phyloP scores from a whole-genome alignment of 2,797 vertebrate species.

The Pseudochirops cupreus region DNA sequence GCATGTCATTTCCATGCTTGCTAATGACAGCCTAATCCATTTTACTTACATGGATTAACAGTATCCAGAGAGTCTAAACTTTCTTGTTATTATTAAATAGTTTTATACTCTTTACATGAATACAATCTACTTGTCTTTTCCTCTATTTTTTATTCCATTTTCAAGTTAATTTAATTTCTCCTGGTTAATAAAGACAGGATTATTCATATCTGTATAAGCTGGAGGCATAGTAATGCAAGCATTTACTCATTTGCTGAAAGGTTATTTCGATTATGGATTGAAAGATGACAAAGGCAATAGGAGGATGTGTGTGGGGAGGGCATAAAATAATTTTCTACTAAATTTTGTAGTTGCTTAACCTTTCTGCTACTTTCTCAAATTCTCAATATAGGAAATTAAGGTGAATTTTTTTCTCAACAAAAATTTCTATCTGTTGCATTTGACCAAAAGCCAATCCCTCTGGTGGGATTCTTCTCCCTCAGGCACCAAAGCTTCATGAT shows the following conservation, averaged over 20 bases:
- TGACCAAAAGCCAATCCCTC: not conserved
- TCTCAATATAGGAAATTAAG: not conserved
- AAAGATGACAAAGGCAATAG: not conserved
- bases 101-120: not conserved
- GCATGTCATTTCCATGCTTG: conserved; percentile 8
- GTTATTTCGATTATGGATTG: conserved; percentile 1
- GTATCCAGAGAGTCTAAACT: not conserved
- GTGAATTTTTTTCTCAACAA: not conserved
- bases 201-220: conserved; percentile 4
- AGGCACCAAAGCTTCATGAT: not conserved
- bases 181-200: conserved; percentile 4
- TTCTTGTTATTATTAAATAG: not conserved
- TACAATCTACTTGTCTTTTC: not conserved
- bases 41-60: conserved; percentile 26
- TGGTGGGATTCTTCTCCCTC: not conserved
- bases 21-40: not conserved
- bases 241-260: not conserved
- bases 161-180: conserved; percentile 32
- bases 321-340: not conserved
- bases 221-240: not conserved
- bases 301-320: not conserved
- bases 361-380: not conserved
- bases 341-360: conserved; percentile 15
- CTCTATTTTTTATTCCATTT: not conserved
- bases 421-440: not conserved